Base-by-base conservation (phyloP, 2,797 vertebrate species). In the Cuniculus paca region DNA sequence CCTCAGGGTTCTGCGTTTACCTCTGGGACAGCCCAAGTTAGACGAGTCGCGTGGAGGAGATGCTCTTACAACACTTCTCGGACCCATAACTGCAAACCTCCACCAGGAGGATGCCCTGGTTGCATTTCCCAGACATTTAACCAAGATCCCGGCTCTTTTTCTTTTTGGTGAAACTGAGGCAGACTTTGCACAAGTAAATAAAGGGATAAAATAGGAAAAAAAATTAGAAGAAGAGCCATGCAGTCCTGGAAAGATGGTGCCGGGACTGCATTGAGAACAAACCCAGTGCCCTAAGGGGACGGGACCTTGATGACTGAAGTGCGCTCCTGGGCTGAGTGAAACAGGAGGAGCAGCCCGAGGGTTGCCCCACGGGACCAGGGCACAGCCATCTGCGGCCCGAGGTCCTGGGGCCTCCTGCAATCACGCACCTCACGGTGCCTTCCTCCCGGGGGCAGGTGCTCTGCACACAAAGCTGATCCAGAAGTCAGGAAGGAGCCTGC, bases 301-400 rank as follows among this genome's bases (percentile, higher is more conserved):
- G 4, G 56, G n/a, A 48, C 10, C 1, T 19, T 5, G 8, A 39
- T 4, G 26, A 22, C 54, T 42, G 19, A 0, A 0, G 13, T 8
- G 5, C 42, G 17, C 20, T 26, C 45, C 78, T 36, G 17, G 52
- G 36, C 20, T 24, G 20, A 72, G 20, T 20, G 20, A 2, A 1
- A 0, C 5, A 26, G 65, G 63, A 28, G 5, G 34, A 63, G 48
- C n/a, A 31, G 60, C 12, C 28, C 28, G 9, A 5, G 1, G 45
- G 19, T 31, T n/a, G 31, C 7, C 6, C 10, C 13, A 1, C 2
- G 11, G 24, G 19, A 13, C 54, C 61, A 7, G 3, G 34, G 26
- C 26, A 88, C 16, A 10, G 31, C 45, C 34, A 2, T 14, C 11
- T 2, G 31, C 0, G 0, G 58, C 34, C 79, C 28, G 17, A 52